Conservation (phyloP, 2,888 invertebrate genomes). For the Agrotis puta region DNA sequence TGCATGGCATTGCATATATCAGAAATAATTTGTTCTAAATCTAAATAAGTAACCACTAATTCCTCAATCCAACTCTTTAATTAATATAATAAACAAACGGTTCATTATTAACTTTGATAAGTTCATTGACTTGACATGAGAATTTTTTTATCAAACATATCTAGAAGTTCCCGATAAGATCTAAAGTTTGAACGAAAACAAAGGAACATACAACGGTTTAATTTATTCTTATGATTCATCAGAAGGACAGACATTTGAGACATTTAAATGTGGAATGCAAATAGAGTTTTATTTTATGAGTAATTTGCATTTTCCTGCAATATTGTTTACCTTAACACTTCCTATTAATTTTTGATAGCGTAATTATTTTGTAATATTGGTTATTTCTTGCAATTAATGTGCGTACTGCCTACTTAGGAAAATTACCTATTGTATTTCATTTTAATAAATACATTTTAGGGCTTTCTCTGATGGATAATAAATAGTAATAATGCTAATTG, state of each 20-base stretch:
- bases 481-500: too few species aligned
- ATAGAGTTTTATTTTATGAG: constrained; percentile 43
- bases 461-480: too few species aligned
- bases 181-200: constrained; percentile 54
- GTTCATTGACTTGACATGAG: constrained; percentile 56
- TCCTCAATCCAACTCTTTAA: not conserved
- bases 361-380: constrained; percentile 28
- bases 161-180: constrained; percentile 45
- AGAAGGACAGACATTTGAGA: constrained; percentile 28
- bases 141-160: constrained; percentile 11
- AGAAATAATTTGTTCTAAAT: not conserved
- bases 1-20: too few species aligned
- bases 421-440: too few species aligned
- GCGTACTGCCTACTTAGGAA: too few species aligned
- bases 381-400: not conserved
- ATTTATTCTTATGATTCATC: constrained; percentile 58
- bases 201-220: constrained; percentile 35
- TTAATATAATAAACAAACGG: constrained; percentile 12
- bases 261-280: constrained; percentile 49
- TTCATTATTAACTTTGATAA: constrained; percentile 29
- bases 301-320: constrained; percentile 33
- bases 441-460: too few species aligned
- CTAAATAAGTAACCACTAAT: not conserved
- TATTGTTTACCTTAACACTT: constrained; percentile 9
- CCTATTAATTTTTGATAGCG: not conserved